Evolutionary conservation across 2,113 vertebrate species (phyloP).

Genomic region (Poicephalus gulielmi): DNA sequence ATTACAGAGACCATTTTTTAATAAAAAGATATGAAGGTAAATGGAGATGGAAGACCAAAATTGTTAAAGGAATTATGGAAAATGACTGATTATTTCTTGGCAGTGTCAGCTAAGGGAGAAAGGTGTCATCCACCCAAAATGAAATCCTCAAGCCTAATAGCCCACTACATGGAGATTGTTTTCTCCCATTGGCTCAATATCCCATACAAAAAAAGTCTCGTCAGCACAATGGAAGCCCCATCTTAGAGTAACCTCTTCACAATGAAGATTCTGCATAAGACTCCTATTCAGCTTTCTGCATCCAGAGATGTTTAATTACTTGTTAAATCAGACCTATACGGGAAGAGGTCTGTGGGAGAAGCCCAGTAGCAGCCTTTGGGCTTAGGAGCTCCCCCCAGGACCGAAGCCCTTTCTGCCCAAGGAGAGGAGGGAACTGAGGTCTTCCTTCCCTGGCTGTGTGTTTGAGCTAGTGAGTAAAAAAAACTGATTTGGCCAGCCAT

Average conservation of each 20-base stretch:
- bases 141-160: not conserved
- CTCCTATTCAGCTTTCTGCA: not conserved
- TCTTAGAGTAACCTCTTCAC: not conserved
- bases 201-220: not conserved
- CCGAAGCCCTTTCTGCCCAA: fast-evolving
- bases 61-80: slow-evolving; percentile 15
- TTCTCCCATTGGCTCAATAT: not conserved
- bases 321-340: not conserved
- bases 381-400: not conserved
- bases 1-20: slow-evolving; percentile 29
- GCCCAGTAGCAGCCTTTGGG: not conserved
- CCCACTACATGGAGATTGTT: not conserved
- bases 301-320: not conserved
- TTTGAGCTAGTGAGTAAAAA: not conserved
- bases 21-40: slow-evolving; percentile 41
- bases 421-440: not conserved
- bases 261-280: not conserved
- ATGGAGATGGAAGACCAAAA: not conserved
- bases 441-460: not conserved
- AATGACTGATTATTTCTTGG: not conserved
- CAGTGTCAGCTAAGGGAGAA: not conserved
- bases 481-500: fast-evolving
- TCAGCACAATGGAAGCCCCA: not conserved
- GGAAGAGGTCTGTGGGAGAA: not conserved
- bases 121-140: not conserved